A percentile compares a stretch with the other conserved stretches of the same genome.
These are phyloP conservation scores for Pristionchus fissidentatus DNA, from an alignment of 2,888 invertebrate genomes.

Conservation along the genomic window DNA sequence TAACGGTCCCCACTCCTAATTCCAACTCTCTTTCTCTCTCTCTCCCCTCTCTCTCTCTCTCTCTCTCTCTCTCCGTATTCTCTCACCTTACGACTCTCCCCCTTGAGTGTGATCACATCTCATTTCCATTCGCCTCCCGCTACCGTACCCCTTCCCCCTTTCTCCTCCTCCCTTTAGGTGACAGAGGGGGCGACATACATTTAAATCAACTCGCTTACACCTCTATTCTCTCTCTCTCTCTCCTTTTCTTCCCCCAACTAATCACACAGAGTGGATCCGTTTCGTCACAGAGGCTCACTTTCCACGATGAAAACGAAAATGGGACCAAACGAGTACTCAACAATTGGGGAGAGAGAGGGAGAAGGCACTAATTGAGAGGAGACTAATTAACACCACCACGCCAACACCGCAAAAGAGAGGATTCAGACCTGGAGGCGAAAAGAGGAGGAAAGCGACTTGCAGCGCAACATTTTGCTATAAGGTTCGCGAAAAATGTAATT, in stretches of 20 bases:
- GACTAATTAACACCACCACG: slow-evolving; percentile 40
- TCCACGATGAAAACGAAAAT: slow-evolving; percentile 3
- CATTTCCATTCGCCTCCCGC: slow-evolving; percentile 36
- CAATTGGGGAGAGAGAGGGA: slow-evolving; percentile 11
- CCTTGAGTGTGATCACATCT: slow-evolving; percentile 15
- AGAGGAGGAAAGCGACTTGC: not conserved
- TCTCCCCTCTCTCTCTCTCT: not conserved
- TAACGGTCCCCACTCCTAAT: slow-evolving; percentile 30
- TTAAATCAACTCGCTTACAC: slow-evolving; percentile 34
- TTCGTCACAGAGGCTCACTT: not conserved
- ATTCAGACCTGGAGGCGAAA: not conserved
- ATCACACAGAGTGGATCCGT: slow-evolving; percentile 31
- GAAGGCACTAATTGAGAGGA: slow-evolving; percentile 5
- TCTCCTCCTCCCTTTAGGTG: slow-evolving; percentile 18
- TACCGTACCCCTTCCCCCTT: slow-evolving; percentile 20
- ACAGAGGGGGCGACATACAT: slow-evolving; percentile 21
- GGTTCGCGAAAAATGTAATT: no score
- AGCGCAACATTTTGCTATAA: no score
- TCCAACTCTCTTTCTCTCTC: not conserved
- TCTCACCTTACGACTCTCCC: slow-evolving; percentile 11
- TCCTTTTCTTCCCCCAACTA: not conserved
- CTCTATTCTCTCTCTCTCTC: not conserved
- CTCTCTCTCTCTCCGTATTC: not conserved
- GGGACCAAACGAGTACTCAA: not conserved
- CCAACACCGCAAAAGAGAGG: slow-evolving; percentile 19